These are phyloP conservation scores for Streptopelia turtur DNA, from an alignment of 2,797 vertebrate genomes.

Conservation along the genomic window DNA sequence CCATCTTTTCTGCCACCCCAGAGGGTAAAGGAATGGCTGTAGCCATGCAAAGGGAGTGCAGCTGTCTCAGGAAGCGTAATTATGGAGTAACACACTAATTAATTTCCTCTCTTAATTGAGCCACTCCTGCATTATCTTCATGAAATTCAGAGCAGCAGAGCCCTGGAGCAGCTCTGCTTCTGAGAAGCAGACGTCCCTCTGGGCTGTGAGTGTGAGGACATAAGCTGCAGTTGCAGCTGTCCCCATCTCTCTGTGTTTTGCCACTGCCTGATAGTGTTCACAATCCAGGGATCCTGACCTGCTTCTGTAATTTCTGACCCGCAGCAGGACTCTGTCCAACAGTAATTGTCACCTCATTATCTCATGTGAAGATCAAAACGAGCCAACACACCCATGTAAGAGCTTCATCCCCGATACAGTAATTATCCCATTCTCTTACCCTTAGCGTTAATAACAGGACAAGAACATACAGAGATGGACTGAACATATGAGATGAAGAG, in stretches of 20 bases:
- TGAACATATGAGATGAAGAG: neutral
- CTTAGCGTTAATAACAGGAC: neutral
- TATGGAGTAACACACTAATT: neutral
- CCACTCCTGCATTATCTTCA: neutral
- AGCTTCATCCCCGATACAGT: neutral
- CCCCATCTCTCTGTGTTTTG: neutral
- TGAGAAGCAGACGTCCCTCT: neutral
- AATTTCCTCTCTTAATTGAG: slow-evolving; percentile 3
- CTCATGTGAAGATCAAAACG: neutral
- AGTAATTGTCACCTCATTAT: neutral
- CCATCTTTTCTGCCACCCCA: neutral
- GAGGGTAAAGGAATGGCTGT: neutral
- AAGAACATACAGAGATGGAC: neutral
- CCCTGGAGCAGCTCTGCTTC: neutral
- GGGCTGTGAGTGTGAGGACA: neutral
- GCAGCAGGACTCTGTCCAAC: neutral
- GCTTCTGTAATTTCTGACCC: neutral
- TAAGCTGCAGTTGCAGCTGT: neutral
- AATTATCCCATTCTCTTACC: neutral
- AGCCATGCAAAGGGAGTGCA: neutral
- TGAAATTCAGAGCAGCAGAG: neutral
- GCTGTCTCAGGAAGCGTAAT: neutral
- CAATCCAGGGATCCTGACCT: neutral
- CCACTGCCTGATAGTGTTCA: neutral
- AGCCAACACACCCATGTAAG: neutral